phyloP scores from a whole-genome alignment of 2,113 vertebrate species.

The Brienomyrus longianalis region DNA sequence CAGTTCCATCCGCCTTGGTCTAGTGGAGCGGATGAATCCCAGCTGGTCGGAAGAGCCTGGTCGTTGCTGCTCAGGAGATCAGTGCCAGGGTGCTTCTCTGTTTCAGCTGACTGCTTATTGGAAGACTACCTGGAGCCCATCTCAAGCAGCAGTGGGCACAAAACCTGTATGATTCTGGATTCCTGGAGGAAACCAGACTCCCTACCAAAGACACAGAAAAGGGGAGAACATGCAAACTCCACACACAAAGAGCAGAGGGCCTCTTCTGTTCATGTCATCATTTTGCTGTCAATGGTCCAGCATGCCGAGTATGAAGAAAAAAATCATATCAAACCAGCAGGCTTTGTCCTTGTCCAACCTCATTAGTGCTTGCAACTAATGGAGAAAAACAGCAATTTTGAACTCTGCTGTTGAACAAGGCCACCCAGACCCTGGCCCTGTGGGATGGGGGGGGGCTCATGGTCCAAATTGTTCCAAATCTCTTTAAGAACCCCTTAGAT shows the following conservation, averaged over 20 bases:
- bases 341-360: neutral
- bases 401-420: neutral
- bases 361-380: neutral
- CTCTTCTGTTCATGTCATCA: neutral
- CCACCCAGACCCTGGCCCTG: neutral
- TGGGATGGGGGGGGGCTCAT: neutral
- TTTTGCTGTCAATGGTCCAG: neutral
- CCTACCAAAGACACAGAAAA: neutral
- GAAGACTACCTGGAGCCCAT: neutral
- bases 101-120: neutral
- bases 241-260: neutral
- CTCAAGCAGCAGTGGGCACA: neutral
- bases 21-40: neutral
- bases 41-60: neutral
- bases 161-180: neutral
- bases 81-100: neutral
- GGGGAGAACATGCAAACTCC: neutral
- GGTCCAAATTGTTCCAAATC: neutral
- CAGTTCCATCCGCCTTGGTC: neutral
- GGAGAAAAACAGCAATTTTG: neutral
- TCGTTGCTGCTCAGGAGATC: neutral
- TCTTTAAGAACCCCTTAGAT: neutral
- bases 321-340: neutral
- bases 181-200: neutral
- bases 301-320: neutral